Evolutionary conservation across 2,888 invertebrate species (phyloP), one percentile per base, ranked within the genome.

Genomic region (Volucella inanis): DNA sequence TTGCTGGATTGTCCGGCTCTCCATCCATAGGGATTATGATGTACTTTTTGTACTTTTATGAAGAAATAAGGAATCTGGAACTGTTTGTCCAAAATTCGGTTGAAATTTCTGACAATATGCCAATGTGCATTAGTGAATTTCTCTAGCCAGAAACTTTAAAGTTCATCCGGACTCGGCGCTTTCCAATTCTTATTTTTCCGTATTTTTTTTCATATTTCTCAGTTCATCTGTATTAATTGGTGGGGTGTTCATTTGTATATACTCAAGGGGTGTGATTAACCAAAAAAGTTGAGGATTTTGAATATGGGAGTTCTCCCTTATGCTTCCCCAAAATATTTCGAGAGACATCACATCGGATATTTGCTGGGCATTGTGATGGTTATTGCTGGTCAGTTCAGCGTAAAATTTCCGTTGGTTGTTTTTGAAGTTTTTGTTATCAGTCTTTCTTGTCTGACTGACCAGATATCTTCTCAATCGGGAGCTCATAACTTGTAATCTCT

Each of bases 391-490:
- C 3, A 47, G 62, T 2, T 15, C 31, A 22, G 62, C 1, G 14
- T 62, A 62, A 38, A 62, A 38, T n/a, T 49, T 62, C 10, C 31
- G 22, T 14, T 62, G 62, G 18, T 18, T 18, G 18, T 18, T 18
- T 18, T 18, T 1, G 18, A 18, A 18, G 31, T 12, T n/a, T 31
- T 31, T 49, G 11, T 49, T 49, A 2, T 49, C 62, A 14, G 31
- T 1, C 38, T 18, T 18, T 18, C 18, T 18, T 18, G 18, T 18
- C 18, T 18, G 18, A 18, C 18, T 18, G 18, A 18, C 15, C 9
- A 50, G 15, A 50, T 64, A 64, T 14, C 64, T 65, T 39, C 15
- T 65, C 50, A 65, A 18, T 8, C 64, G 64, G 15, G 50, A n/a
- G 15, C 64, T 65, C 15, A 50, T 6, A 4, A 52, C 64, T 14